Base-by-base conservation (phyloP, 92 coral and sea anemone genomes). In the Actinostola sp. region DNA sequence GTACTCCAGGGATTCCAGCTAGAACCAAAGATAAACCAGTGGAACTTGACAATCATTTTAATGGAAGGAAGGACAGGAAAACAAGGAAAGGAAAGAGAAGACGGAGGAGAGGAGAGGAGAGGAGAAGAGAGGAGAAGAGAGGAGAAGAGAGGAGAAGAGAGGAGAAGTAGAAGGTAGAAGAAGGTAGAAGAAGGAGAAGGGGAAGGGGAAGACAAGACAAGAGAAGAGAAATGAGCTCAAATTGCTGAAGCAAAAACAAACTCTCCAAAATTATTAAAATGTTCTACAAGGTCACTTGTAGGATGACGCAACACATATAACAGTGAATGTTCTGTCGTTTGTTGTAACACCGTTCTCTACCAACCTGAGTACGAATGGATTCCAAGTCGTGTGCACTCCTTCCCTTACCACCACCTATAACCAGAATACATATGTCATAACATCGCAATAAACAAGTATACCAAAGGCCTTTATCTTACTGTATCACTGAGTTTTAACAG, bases 1-100 rank as follows among this genome's bases (percentile, higher is more conserved):
- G 28, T 56, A 71, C 58, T 90, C 96, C 17, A 90, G 63, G 12
- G 88, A 79, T 53, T 90, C 77, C 26, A 90, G 88, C 96, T 90
- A 63, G 8, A 54, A 28, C 19, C 21, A 35, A 2, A 61, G 29
- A 48, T 23, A 41, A 33, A 33, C 60, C 60, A n/a, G 14, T 39
- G 50, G 44, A 32, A 65, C 13, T 10, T 1, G 7, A 25, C 28
- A 13, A 49, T 27, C 43, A n/a, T 1, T 11, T 8, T 20, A 19
- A 28, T 50, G n/a, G 57, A 14, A 50, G 16, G 4, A 50, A 14
- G 25, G n/a, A 4, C 19, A 50, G 13, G 30, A 23, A 55, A 55
- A 3, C 15, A 55, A 55, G 26, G 31, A 55, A 26, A 21, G 7
- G 34, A 55, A 23, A 3, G 26, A 26, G 29, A 20, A 55, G 8